Evolutionary conservation across 2,113 vertebrate genomes (phyloP).

Genomic region (Pimephales promelas): DNA sequence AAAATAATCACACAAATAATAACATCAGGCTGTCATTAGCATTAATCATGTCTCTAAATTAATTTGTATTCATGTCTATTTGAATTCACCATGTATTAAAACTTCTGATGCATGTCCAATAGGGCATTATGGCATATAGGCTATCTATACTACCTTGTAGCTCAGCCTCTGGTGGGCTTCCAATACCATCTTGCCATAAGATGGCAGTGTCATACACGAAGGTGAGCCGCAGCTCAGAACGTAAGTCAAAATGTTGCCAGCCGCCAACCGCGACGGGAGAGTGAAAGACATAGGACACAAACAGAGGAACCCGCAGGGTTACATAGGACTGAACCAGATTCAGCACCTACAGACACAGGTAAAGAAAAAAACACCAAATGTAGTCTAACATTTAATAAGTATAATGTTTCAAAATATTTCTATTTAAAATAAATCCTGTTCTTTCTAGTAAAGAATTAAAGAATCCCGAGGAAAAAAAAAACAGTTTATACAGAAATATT

Average conservation of each 20-base stretch:
- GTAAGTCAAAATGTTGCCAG: constrained; percentile 87
- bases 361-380: background rate
- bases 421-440: background rate
- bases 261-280: constrained; percentile 80
- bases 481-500: no score
- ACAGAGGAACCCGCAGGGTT: constrained; percentile 83
- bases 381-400: background rate
- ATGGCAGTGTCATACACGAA: constrained; percentile 91
- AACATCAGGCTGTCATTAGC: background rate
- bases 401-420: background rate
- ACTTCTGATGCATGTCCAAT: background rate
- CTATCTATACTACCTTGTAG: constrained; percentile 75
- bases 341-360: constrained; percentile 72
- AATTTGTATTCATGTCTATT: background rate
- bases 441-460: no score
- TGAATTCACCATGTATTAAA: background rate
- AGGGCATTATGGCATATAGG: background rate
- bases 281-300: constrained; percentile 85
- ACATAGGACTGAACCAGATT: constrained; percentile 87
- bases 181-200: constrained; percentile 85
- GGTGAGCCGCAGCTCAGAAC: constrained; percentile 83
- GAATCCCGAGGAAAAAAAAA: no score
- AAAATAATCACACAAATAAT: constrained; percentile 58
- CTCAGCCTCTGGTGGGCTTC: constrained; percentile 84
- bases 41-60: background rate